Evolutionary conservation across 2,797 vertebrate genomes (phyloP).

Genomic region (Amblyopsis hoosieri): DNA sequence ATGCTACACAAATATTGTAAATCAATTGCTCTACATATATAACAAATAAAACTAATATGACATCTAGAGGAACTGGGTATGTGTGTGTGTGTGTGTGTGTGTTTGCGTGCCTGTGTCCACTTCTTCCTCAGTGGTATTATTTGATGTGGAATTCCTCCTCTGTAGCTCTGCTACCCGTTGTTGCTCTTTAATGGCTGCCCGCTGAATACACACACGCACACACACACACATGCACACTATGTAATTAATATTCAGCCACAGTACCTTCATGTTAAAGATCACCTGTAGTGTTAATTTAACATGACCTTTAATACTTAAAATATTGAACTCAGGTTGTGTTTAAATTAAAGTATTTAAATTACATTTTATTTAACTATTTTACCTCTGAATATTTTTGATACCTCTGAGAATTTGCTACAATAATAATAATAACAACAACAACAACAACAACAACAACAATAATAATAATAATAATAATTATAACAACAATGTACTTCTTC

Average conservation of each 20-base stretch:
- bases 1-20: too few relatives aligned
- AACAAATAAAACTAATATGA: neutral
- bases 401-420: too few relatives aligned
- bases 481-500: conserved; percentile 56
- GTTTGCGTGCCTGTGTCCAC: conserved; percentile 34
- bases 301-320: too few relatives aligned
- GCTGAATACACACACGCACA: conserved; percentile 10
- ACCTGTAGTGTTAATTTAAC: neutral
- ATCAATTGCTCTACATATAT: neutral
- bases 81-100: neutral
- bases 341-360: too few relatives aligned
- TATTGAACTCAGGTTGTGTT: too few relatives aligned
- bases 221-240: neutral
- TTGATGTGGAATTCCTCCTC: conserved; percentile 4
- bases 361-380: too few relatives aligned
- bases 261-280: neutral
- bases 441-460: too few relatives aligned
- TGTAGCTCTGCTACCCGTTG: conserved; percentile 16
- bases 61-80: neutral
- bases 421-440: too few relatives aligned
- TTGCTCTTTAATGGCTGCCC: conserved; percentile 55
- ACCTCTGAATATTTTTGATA: too few relatives aligned
- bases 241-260: neutral
- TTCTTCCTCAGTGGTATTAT: conserved; percentile 32
- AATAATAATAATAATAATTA: neutral